Evolutionary conservation across 2,888 invertebrate genomes (phyloP).

Genomic region (Ormyrus rosae): DNA sequence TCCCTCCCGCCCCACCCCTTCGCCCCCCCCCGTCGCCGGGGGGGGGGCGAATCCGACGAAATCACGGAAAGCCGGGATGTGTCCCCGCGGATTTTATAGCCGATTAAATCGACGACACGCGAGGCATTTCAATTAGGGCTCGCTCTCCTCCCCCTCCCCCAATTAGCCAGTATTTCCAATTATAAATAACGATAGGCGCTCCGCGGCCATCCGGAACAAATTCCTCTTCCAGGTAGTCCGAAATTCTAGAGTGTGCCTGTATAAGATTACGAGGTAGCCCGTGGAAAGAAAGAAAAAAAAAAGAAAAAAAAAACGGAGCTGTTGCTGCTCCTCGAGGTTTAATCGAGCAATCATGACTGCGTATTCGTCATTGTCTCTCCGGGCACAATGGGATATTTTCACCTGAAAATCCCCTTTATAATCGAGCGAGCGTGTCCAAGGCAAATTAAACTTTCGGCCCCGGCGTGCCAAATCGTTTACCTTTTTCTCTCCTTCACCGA

Average conservation of each 20-base stretch:
- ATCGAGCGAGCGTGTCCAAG: slow-evolving; percentile 54
- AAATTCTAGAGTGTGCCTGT: slow-evolving; percentile 41
- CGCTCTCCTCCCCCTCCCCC: slow-evolving; percentile 27
- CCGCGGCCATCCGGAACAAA: slow-evolving; percentile 36
- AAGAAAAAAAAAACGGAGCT: slow-evolving; percentile 16
- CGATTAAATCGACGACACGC: slow-evolving; percentile 54
- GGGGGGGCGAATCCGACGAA: not conserved
- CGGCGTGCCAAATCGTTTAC: slow-evolving; percentile 56
- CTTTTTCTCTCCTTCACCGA: slow-evolving; percentile 25
- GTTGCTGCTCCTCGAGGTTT: slow-evolving; percentile 7
- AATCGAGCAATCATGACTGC: slow-evolving; percentile 60
- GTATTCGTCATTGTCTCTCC: slow-evolving; percentile 56
- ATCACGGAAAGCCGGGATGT: not conserved
- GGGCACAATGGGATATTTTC: slow-evolving; percentile 19
- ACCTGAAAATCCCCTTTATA: slow-evolving; percentile 51
- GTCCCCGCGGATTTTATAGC: slow-evolving; percentile 44
- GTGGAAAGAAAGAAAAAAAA: not conserved
- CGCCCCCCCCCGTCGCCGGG: not conserved
- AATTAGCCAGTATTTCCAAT: slow-evolving; percentile 51
- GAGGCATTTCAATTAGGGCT: slow-evolving; percentile 55
- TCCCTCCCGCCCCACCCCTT: no score
- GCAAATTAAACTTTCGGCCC: slow-evolving; percentile 53
- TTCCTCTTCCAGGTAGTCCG: slow-evolving; percentile 46
- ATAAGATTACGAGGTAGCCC: slow-evolving; percentile 21
- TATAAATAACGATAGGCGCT: slow-evolving; percentile 12